Conservation (phyloP, 2,797 vertebrate genomes). For the Gymnothorax javanicus region DNA sequence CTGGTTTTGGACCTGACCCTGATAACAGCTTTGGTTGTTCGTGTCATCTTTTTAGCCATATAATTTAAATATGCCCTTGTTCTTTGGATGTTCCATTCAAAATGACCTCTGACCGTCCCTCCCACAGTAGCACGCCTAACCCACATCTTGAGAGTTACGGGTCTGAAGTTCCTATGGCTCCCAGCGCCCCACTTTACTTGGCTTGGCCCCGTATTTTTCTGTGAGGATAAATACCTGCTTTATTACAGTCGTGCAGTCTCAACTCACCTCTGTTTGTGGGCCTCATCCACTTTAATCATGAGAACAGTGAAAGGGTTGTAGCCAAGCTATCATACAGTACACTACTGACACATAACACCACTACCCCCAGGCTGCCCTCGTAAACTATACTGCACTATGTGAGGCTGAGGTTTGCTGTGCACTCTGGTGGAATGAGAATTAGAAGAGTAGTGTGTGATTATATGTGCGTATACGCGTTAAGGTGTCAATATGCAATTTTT, state of each 20-base stretch:
- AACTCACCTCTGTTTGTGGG: background rate
- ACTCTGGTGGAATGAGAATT: background rate
- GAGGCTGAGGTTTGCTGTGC: background rate
- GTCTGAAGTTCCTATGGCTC: background rate
- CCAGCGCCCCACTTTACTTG: background rate
- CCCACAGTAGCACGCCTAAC: background rate
- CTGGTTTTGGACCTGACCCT: no score
- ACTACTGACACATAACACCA: background rate
- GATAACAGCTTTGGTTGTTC: no score
- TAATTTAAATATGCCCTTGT: background rate
- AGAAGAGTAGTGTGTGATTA: background rate
- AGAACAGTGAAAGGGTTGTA: background rate
- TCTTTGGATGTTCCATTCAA: background rate
- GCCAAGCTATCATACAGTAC: background rate
- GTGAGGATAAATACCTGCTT: background rate
- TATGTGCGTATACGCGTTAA: constrained; percentile 7
- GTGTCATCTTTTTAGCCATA: no score
- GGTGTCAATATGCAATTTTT: no score
- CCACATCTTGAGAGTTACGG: background rate
- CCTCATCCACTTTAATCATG: background rate
- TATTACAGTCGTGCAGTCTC: background rate
- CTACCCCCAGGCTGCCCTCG: background rate
- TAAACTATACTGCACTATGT: background rate
- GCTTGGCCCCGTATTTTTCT: background rate
- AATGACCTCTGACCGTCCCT: background rate